Evolutionary conservation across 2,113 vertebrate species (phyloP).

Genomic region (Lepisosteus oculatus): DNA sequence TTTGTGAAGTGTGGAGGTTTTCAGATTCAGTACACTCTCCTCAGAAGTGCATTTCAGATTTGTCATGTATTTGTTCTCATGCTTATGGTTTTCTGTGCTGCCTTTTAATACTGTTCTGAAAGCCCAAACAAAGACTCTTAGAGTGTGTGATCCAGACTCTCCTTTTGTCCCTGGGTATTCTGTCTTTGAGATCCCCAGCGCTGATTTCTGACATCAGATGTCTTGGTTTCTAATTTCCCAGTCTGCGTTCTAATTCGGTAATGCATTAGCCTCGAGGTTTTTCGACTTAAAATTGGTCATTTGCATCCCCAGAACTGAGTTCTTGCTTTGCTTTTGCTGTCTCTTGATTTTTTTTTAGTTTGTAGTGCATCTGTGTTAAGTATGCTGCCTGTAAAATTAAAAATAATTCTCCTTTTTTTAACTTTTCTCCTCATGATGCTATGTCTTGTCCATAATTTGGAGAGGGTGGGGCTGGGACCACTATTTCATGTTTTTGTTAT

Average conservation of each 20-base stretch:
- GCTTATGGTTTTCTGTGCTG: no score
- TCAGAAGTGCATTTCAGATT: no score
- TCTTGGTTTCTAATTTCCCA: background rate
- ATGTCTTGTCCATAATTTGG: background rate
- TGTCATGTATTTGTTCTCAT: no score
- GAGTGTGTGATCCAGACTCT: constrained; percentile 6
- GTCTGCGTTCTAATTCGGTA: background rate
- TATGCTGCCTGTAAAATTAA: constrained; percentile 7
- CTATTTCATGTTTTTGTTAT: background rate
- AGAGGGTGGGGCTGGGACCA: background rate
- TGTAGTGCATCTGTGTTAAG: constrained; percentile 10
- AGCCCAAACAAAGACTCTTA: no score
- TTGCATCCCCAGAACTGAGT: constrained; percentile 17
- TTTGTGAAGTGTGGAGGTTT: no score
- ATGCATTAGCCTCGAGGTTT: background rate
- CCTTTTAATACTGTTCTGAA: no score
- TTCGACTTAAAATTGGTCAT: background rate
- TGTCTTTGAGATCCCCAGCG: constrained; percentile 17
- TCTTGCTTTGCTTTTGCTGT: constrained; percentile 21
- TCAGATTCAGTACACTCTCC: no score
- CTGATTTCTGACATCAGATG: background rate
- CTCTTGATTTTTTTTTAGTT: constrained; percentile 5
- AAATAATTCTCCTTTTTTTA: background rate
- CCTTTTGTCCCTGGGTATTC: background rate
- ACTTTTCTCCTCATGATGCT: constrained; percentile 3